Evolutionary conservation across 2,888 invertebrate genomes (phyloP).

Genomic region (Germaria angustata): DNA sequence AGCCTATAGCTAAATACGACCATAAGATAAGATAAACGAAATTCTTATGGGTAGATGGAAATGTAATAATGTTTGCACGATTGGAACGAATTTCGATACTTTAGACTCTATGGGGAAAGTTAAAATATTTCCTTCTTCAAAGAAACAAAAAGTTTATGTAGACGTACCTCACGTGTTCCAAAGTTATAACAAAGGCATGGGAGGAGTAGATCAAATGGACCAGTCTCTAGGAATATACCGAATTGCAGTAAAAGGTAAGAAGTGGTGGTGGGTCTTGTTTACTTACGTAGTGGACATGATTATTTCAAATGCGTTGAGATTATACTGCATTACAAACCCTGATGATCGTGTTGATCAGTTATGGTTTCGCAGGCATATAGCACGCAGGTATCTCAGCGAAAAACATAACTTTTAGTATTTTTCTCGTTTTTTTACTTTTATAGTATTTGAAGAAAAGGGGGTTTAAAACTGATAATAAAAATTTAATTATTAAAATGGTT

Average conservation of each 20-base stretch:
- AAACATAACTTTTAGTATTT: too few species aligned
- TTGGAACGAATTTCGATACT: slow-evolving; percentile 1
- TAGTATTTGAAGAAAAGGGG: too few species aligned
- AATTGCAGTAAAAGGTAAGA: not conserved
- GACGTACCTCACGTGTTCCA: slow-evolving; percentile 17
- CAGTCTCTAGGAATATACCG: not conserved
- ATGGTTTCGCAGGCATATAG: slow-evolving; percentile 1
- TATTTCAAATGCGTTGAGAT: not conserved
- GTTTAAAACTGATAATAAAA: too few species aligned
- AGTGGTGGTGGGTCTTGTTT: too few species aligned
- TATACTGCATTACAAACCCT: slow-evolving; percentile 8
- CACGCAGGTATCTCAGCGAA: not conserved
- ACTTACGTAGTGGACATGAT: too few species aligned
- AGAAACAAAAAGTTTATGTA: slow-evolving; percentile 22
- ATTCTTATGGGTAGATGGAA: slow-evolving; percentile 44
- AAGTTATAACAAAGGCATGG: too few species aligned
- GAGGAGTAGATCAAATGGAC: slow-evolving; percentile 19
- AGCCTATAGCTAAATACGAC: not conserved
- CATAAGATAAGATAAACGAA: slow-evolving; percentile 37
- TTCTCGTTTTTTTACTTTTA: too few species aligned
- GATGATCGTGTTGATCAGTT: not conserved
- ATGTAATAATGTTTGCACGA: slow-evolving; percentile 53
- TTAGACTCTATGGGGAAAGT: slow-evolving; percentile 40
- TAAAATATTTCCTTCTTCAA: not conserved
- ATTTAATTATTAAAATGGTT: too few species aligned